Evolutionary conservation across 1,140 invertebrate genomes (phyloP), one percentile per base, ranked within the genome.

Genomic region (Ericerus pela): DNA sequence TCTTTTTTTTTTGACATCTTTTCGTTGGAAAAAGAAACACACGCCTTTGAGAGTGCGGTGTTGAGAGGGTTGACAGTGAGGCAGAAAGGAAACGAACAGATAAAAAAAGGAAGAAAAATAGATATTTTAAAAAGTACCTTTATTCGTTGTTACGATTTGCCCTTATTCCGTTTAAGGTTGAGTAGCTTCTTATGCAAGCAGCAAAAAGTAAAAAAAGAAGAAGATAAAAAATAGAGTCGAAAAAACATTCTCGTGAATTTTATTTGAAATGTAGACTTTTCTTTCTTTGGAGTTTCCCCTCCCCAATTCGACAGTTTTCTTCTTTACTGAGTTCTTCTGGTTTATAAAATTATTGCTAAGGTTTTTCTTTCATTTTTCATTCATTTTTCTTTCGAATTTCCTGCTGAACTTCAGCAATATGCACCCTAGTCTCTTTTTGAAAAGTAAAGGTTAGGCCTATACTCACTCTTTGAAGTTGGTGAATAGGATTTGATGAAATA

Each of bases 101-200:
- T 8, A 24, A n/a, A 24, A 16, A 16, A 18, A 5, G 41, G 14
- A 47, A 47, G 41, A 47, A 47, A 41, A 47, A 47, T 47, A 47
- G 41, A 47, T 47, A 47, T 47, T 47, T 47, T 47, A 47, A 47
- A n/a, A 47, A 14, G 41, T 47, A 47, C 41, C 41, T 47, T 47
- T 47, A 47, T 47, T 24, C 41, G 41, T 22, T 47, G 37, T 16
- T 41, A 41, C 18, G 10, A n/a, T 18, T 10, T 47, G 41, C 41
- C 41, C 41, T 47, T 14, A 16, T 16, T 41, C 37, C 20, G 20
- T 47, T 47, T 47, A 18, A 47, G 41, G 20, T 47, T 47, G 41
- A 47, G 41, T 22, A 47, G 41, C 20, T 47, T 47, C 14, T 18
- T 8, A 41, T 41, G n/a, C n/a, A n/a, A n/a, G n/a, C n/a, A n/a